Percentiles rank a stretch among this genome's conserved stretches.
Evolutionary conservation across 1,140 invertebrate species (phyloP).

Genomic region (Cotesia typhae): DNA sequence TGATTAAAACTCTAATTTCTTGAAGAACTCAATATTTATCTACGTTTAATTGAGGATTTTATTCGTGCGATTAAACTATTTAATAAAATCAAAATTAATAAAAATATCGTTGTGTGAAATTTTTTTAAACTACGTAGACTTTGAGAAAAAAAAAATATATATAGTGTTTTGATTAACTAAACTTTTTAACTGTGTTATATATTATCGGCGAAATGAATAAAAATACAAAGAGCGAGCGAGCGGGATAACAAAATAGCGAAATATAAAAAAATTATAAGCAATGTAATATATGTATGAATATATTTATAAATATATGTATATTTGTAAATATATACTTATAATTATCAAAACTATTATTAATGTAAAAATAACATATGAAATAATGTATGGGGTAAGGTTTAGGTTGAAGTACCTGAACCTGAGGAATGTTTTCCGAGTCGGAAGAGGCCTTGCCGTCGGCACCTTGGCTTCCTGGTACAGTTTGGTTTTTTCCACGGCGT

Average conservation of each 20-base stretch:
- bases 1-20: conserved; percentile 1
- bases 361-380: conserved; percentile 30
- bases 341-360: neutral
- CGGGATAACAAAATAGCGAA: conserved; percentile 5
- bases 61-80: too few relatives aligned
- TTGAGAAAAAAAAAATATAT: too few relatives aligned
- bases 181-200: too few relatives aligned
- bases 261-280: conserved; percentile 7
- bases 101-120: too few relatives aligned
- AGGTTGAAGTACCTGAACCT: conserved; percentile 64
- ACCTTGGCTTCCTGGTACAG: conserved; percentile 66
- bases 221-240: conserved; percentile 1
- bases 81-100: too few relatives aligned
- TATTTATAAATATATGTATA: too few relatives aligned
- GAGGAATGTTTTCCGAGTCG: conserved; percentile 63
- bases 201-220: neutral
- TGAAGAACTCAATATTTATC: neutral
- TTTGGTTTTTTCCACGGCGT: conserved; percentile 75
- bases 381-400: conserved; percentile 57
- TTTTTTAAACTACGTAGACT: too few relatives aligned
- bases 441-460: conserved; percentile 63
- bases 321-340: neutral
- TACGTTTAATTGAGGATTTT: neutral
- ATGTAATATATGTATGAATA: neutral
- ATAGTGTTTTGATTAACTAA: too few relatives aligned